Percentiles rank a stretch among this genome's conserved stretches.
These are phyloP conservation scores for Phalacrocorax brasilianus DNA, from an alignment of 2,113 vertebrate genomes.

Conservation along the genomic window DNA sequence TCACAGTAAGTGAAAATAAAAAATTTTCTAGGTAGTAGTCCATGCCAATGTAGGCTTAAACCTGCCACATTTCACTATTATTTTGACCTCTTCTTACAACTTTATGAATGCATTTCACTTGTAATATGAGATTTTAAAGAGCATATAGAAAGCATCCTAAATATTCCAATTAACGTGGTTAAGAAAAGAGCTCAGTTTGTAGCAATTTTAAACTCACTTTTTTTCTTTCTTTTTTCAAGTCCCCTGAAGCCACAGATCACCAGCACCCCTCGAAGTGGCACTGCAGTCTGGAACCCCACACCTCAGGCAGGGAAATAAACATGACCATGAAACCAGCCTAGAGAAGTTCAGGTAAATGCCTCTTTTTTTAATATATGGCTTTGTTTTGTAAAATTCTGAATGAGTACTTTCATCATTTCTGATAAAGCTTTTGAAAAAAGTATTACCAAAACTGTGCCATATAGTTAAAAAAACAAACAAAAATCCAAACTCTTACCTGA, in stretches of 20 bases:
- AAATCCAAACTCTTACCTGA: slow-evolving; percentile 76
- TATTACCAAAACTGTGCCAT: slow-evolving; percentile 74
- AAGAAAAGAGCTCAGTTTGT: background rate
- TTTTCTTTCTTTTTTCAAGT: background rate
- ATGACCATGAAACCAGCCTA: background rate
- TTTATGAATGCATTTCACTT: background rate
- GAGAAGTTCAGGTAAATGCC: slow-evolving; percentile 60
- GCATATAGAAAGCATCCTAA: background rate
- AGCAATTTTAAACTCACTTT: background rate
- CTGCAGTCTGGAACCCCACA: background rate
- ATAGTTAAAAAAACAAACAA: slow-evolving; percentile 74
- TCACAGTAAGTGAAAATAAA: background rate
- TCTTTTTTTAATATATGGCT: slow-evolving; percentile 79
- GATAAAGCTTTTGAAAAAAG: slow-evolving; percentile 45
- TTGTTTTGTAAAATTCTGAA: slow-evolving; percentile 70
- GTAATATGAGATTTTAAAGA: background rate
- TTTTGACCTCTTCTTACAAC: background rate
- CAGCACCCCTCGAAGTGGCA: slow-evolving; percentile 21
- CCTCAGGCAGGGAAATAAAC: background rate
- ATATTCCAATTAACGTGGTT: background rate
- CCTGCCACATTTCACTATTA: background rate
- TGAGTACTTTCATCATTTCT: background rate
- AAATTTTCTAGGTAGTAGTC: background rate
- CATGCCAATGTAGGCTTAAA: background rate
- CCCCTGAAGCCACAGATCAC: background rate